Conservation (phyloP, 2,113 vertebrate species). For the Elachura formosa region DNA sequence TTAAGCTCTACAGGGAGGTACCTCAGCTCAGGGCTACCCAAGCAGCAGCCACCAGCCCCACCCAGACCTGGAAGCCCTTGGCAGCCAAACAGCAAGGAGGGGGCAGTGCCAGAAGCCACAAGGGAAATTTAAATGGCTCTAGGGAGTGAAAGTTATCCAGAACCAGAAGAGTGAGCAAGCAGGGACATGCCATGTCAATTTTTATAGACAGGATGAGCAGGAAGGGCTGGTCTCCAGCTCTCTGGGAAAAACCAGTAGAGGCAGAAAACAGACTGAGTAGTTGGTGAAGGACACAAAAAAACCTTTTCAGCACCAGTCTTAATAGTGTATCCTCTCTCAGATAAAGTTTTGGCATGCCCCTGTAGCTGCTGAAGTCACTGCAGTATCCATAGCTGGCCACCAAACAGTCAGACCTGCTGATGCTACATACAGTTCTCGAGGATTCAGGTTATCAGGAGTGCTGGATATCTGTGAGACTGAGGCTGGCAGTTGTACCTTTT, state of each 20-base stretch:
- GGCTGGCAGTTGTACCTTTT: background rate
- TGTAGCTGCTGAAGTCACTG: background rate
- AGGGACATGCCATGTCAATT: fast-evolving
- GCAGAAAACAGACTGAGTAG: background rate
- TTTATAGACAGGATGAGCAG: background rate
- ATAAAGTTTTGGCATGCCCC: background rate
- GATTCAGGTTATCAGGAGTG: background rate
- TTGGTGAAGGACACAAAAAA: background rate
- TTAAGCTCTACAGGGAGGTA: background rate
- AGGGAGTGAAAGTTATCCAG: background rate
- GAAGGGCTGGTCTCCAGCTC: background rate
- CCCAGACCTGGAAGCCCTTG: background rate
- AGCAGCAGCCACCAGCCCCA: background rate
- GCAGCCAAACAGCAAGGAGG: background rate
- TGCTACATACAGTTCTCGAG: background rate
- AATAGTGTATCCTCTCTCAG: background rate
- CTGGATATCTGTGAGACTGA: background rate
- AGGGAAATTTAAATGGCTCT: background rate
- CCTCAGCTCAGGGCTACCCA: background rate
- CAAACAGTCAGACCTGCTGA: background rate
- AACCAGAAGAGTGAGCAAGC: background rate
- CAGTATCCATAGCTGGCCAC: background rate
- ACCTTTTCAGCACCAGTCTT: background rate
- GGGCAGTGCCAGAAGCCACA: background rate
- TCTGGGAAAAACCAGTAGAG: background rate